Evolutionary conservation across 2,113 vertebrate species (phyloP).

Genomic region (Nanorana parkeri): DNA sequence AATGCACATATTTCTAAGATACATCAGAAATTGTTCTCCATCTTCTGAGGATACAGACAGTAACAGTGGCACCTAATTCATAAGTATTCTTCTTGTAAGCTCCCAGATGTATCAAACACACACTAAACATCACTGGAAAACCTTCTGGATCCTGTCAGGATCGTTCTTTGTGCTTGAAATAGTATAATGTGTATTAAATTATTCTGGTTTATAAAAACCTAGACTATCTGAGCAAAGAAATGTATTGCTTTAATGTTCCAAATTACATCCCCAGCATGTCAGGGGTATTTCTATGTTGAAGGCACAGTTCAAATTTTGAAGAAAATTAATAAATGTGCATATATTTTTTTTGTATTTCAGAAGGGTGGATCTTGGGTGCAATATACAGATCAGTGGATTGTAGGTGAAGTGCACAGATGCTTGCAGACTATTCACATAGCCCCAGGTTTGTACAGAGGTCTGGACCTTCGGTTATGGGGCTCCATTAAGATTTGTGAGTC

Average conservation of each 20-base stretch:
- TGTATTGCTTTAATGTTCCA: conserved; percentile 43
- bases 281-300: conserved; percentile 36
- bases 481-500: no score
- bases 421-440: no score
- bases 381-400: no score
- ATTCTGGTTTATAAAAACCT: conserved; percentile 63
- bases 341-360: no score
- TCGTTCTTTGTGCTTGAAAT: conserved; percentile 69
- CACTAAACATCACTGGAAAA: conserved; percentile 67
- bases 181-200: conserved; percentile 71
- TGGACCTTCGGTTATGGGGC: no score
- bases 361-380: no score
- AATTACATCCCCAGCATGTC: conserved; percentile 43
- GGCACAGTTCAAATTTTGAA: no score
- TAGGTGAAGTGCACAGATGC: no score
- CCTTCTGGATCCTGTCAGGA: conserved; percentile 67
- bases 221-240: conserved; percentile 42
- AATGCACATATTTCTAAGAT: conserved; percentile 70
- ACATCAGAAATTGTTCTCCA: conserved; percentile 75
- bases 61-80: conserved; percentile 72
- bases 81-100: conserved; percentile 76
- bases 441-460: no score
- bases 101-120: conserved; percentile 69
- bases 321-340: no score
- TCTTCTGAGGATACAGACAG: conserved; percentile 72